phyloP scores from a whole-genome alignment of 2,888 invertebrate species.

The Diarsia dahlii region DNA sequence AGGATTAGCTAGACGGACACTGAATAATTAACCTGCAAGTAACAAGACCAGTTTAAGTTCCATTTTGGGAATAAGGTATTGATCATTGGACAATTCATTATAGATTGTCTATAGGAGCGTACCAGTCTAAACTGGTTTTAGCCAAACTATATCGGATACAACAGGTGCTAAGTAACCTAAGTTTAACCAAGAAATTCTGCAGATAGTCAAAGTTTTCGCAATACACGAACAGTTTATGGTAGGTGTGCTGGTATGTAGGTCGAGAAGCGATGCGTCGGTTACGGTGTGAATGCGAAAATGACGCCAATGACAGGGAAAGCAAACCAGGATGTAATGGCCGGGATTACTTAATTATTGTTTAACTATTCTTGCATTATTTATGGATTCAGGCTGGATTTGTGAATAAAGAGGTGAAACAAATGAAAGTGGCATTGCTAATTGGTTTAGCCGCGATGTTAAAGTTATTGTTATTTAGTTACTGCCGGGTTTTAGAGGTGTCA shows the following conservation, averaged over 20 bases:
- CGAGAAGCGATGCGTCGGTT: conserved; percentile 65
- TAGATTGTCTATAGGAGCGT: background rate
- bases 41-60: conserved; percentile 8
- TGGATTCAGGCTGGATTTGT: conserved; percentile 36
- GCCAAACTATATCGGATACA: conserved; percentile 8
- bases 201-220: conserved; percentile 63
- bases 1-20: conserved; percentile 29
- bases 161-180: conserved; percentile 47
- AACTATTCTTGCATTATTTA: conserved; percentile 52
- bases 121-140: conserved; percentile 25
- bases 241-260: conserved; percentile 69
- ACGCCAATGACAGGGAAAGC: conserved; percentile 70
- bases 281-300: conserved; percentile 68
- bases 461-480: conserved; percentile 30
- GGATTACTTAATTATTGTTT: conserved; percentile 62
- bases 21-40: conserved; percentile 40
- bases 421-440: conserved; percentile 47
- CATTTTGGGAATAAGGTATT: conserved; percentile 18
- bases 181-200: conserved; percentile 47
- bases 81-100: conserved; percentile 24
- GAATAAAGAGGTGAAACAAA: conserved; percentile 45
- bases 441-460: conserved; percentile 41
- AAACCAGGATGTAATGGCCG: conserved; percentile 65
- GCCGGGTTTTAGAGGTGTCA: conserved; percentile 13
- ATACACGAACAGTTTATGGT: conserved; percentile 63